Percentiles rank a stretch among this genome's conserved stretches.
Conservation (phyloP, 2,113 vertebrate genomes). For the Alethe diademata region DNA sequence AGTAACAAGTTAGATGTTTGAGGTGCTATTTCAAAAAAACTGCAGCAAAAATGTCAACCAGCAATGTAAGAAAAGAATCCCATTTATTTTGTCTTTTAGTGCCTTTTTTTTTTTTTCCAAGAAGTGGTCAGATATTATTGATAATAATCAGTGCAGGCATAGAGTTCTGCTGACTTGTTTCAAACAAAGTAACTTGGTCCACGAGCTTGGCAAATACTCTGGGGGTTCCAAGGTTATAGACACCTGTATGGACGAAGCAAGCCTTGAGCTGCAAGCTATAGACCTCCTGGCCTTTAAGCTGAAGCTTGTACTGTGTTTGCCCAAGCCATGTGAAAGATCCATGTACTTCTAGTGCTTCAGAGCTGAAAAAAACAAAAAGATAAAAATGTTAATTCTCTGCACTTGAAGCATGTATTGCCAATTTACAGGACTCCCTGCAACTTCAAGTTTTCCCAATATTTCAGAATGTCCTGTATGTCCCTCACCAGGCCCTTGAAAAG, state of each 20-base stretch:
- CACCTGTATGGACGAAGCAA: constrained; percentile 91
- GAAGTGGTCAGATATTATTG: constrained; percentile 78
- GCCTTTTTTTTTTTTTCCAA: neutral
- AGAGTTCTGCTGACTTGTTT: constrained; percentile 91
- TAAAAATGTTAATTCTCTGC: neutral
- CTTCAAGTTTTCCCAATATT: neutral
- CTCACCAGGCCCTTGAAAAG: neutral
- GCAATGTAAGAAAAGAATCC: constrained; percentile 55
- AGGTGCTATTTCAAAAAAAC: constrained; percentile 62
- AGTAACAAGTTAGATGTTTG: constrained; percentile 61
- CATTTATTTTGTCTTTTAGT: constrained; percentile 40
- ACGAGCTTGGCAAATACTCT: constrained; percentile 88
- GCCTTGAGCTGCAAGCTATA: constrained; percentile 83
- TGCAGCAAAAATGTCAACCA: constrained; percentile 65
- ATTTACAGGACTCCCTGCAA: neutral
- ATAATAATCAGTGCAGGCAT: constrained; percentile 95
- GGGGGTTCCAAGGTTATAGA: constrained; percentile 94
- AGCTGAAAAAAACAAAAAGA: constrained; percentile 63
- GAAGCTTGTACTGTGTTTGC: constrained; percentile 91
- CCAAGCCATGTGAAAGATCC: constrained; percentile 93
- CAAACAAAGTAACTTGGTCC: constrained; percentile 83
- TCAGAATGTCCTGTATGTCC: neutral
- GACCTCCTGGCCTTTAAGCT: constrained; percentile 85
- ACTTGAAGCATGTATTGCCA: neutral
- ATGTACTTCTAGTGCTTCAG: constrained; percentile 86